Evolutionary conservation across 1,140 invertebrate species (phyloP), one percentile per base, ranked within the genome.

Genomic region (Bombus ignitus): DNA sequence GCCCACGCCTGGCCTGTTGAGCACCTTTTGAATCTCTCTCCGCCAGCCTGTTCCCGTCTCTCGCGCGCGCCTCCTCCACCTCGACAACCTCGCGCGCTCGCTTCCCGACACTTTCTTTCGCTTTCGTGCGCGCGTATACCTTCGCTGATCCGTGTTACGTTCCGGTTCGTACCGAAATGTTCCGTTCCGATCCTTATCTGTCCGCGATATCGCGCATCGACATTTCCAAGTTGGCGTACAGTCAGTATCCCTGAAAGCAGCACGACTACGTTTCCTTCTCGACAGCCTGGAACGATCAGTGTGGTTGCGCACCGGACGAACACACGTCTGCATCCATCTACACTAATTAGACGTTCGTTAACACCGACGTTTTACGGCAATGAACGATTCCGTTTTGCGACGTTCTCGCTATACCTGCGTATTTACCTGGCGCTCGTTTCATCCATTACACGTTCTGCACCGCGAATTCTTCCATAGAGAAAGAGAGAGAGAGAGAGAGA

Each of bases 1-100:
- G 92, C 92, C 92, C 91, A 93, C 93, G 93, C 93, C 87, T 81
- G 87, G 78, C 73, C 90, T 80, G 87, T 89, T 83, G 84, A 85
- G 84, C 87, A 90, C 89, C 89, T 89, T 91, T 91, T 90, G 89
- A 91, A 92, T 89, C 89, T 87, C 89, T 85, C 90, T 88, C 87
- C 81, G 22, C 76, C 47, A 85, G 87, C 81, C 87, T 76, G 81
- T 81, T 71, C 35, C 59, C 62, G 44, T 84, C 37, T 73, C 84
- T 81, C 57, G 28, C 66, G 42, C 42, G 68, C 47, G 73, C 68
- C 80, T 66, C 85, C 66, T 53, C 57, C 35, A 32, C 62, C 42
- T 76, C 78, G 47, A 42, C 25, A 80, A 25, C 59, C 44, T 77
- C 44, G 39, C 73, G 70, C 53, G 78, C 53, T 71, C 66, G 28